Percentiles rank a stretch among this genome's conserved stretches.
phyloP scores from a whole-genome alignment of 2,888 invertebrate genomes.

The Eudemis profundana region DNA sequence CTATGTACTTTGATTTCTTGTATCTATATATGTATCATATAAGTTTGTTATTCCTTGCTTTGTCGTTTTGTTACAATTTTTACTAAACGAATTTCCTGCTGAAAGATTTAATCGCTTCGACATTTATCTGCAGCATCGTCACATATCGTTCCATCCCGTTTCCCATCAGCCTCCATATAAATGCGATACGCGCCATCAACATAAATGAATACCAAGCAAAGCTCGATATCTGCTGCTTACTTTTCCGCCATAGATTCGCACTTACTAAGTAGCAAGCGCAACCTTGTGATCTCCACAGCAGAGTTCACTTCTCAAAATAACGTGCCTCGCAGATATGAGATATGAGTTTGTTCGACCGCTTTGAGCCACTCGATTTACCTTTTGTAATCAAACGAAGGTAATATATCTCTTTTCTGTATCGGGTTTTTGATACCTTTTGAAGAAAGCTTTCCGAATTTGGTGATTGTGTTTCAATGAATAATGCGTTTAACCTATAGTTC shows the following conservation, averaged over 20 bases:
- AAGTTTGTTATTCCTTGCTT: too few species aligned
- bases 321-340: neutral
- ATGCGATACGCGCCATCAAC: constrained; percentile 29
- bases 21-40: too few species aligned
- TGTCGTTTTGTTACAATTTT: neutral
- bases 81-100: neutral
- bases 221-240: constrained; percentile 19
- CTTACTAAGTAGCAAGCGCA: neutral
- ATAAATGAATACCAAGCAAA: constrained; percentile 30
- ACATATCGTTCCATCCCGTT: constrained; percentile 3
- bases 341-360: constrained; percentile 10
- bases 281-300: neutral
- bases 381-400: constrained; percentile 18
- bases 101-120: neutral
- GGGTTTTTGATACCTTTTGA: too few species aligned
- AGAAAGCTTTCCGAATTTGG: neutral
- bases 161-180: constrained; percentile 10
- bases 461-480: too few species aligned
- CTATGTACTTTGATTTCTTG: too few species aligned
- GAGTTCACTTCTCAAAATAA: constrained; percentile 1
- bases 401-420: neutral
- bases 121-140: neutral
- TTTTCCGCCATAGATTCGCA: constrained; percentile 5
- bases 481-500: too few species aligned
- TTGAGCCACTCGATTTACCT: constrained; percentile 23